Percentiles rank a stretch among this genome's conserved stretches.
Conservation (phyloP, 2,888 invertebrate species). For the Ephialtes manifestator region DNA sequence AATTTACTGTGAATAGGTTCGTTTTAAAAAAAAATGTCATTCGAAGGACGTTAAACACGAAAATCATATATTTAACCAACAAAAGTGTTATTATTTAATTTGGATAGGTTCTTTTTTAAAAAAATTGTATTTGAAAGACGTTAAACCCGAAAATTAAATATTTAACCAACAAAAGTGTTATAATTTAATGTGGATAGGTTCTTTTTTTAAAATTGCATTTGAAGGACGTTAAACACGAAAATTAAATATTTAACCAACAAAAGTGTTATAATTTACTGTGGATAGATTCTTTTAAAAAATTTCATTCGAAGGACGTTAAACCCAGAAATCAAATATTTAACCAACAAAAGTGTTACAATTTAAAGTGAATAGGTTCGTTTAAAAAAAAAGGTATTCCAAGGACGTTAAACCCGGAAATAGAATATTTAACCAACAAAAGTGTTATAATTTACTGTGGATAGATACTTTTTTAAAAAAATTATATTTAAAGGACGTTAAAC, state of each 20-base stretch:
- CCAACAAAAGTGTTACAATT: conserved; percentile 35
- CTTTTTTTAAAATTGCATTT: not conserved
- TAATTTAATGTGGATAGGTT: not conserved
- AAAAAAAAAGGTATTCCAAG: too few species aligned
- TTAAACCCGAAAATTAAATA: not conserved
- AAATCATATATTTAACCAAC: not conserved
- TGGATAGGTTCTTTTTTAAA: not conserved
- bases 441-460: conserved; percentile 25
- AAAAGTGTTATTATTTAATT: conserved; percentile 27
- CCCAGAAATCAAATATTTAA: not conserved
- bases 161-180: conserved; percentile 34
- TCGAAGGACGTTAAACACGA: too few species aligned
- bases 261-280: conserved; percentile 25
- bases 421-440: conserved; percentile 26
- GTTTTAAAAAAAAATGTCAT: not conserved
- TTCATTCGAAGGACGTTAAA: too few species aligned
- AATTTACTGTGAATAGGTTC: conserved; percentile 4
- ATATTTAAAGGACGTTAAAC: too few species aligned
- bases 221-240: too few species aligned
- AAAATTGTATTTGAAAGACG: not conserved
- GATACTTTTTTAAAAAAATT: not conserved
- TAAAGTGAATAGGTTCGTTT: not conserved
- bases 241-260: not conserved
- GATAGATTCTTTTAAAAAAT: conserved; percentile 1
- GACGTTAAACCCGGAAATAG: too few species aligned